These are phyloP conservation scores for Micromesistius poutassou DNA, from an alignment of 2,797 vertebrate genomes.

Conservation along the genomic window DNA sequence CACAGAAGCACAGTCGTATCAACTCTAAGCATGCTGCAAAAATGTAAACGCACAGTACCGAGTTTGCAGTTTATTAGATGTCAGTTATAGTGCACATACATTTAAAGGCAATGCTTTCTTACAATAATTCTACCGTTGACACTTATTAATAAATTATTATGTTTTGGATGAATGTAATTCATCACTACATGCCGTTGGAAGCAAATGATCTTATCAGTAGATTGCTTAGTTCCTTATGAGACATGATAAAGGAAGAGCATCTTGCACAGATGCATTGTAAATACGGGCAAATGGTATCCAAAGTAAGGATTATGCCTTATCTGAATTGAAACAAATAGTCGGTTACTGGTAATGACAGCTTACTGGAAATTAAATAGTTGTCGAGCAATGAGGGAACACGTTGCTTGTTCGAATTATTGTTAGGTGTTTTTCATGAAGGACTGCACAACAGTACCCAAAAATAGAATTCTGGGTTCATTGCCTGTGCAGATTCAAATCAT, in stretches of 20 bases:
- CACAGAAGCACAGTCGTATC: slow-evolving; percentile 27
- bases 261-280: neutral
- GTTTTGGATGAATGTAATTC: neutral
- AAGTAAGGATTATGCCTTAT: neutral
- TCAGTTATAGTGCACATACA: neutral
- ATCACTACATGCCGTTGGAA: neutral
- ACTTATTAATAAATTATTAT: neutral
- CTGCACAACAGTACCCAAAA: no score
- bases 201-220: neutral
- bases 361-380: neutral
- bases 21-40: neutral
- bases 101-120: neutral
- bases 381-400: neutral
- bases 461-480: neutral
- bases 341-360: neutral
- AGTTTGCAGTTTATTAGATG: neutral
- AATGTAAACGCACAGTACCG: neutral
- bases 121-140: neutral
- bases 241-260: neutral
- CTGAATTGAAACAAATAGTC: neutral
- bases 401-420: no score
- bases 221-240: neutral
- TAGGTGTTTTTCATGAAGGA: no score
- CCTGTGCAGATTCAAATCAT: neutral
- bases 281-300: neutral